A percentile compares a stretch with the other conserved stretches of the same genome.
Evolutionary conservation across 2,797 vertebrate species (phyloP).

Genomic region (Lepus oiostolus): DNA sequence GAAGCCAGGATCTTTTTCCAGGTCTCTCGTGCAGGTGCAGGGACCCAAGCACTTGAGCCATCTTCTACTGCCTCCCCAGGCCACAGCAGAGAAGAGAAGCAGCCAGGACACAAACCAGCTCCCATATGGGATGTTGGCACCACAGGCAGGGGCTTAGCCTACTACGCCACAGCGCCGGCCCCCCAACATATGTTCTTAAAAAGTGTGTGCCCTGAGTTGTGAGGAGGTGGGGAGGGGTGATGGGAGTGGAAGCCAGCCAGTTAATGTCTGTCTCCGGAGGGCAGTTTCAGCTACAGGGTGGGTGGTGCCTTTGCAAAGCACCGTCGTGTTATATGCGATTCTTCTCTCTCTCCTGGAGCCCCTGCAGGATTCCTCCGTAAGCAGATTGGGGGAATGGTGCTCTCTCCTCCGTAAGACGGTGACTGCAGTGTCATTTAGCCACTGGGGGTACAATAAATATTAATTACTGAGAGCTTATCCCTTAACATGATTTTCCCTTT

Average conservation of each 20-base stretch:
- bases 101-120: too few relatives aligned
- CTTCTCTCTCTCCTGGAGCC: not conserved
- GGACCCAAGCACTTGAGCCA: too few relatives aligned
- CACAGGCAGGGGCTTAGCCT: too few relatives aligned
- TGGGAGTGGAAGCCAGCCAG: not conserved
- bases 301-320: not conserved
- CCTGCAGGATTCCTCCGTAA: not conserved
- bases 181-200: not conserved
- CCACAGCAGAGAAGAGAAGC: too few relatives aligned
- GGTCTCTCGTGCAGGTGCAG: too few relatives aligned
- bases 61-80: too few relatives aligned
- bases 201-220: not conserved
- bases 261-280: not conserved
- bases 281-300: not conserved
- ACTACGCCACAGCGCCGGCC: too few relatives aligned
- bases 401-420: conserved; percentile 40
- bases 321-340: not conserved
- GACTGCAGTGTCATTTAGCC: conserved; percentile 31
- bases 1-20: too few relatives aligned
- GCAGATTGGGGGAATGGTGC: conserved; percentile 30
- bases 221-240: not conserved
- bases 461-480: conserved; percentile 75
- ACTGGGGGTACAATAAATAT: conserved; percentile 58
- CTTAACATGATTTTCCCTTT: conserved; percentile 49
- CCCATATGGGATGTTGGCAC: too few relatives aligned